Evolutionary conservation across 2,888 invertebrate species (phyloP).

Genomic region (Pachydiplax longipennis): DNA sequence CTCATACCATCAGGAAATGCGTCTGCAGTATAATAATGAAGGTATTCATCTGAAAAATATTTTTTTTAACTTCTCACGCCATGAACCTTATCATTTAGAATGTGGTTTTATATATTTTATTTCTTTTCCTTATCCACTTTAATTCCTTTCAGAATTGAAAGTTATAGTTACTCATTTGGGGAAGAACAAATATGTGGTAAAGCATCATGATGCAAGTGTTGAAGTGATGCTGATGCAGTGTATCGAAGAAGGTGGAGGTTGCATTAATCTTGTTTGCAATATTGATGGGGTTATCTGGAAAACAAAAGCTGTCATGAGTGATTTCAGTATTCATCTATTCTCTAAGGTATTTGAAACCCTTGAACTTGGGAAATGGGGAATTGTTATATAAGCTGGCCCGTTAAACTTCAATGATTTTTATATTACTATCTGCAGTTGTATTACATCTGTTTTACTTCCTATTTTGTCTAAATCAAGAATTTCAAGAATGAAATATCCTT

Average conservation of each 20-base stretch:
- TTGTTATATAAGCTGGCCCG: too few species aligned
- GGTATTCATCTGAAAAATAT: slow-evolving; percentile 58
- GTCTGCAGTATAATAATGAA: slow-evolving; percentile 68
- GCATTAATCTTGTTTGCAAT: slow-evolving; percentile 53
- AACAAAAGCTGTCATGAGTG: slow-evolving; percentile 66
- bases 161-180: not conserved
- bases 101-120: not conserved
- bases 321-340: slow-evolving; percentile 70
- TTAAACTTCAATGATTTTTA: too few species aligned
- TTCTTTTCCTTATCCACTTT: not conserved
- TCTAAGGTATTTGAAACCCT: slow-evolving; percentile 62
- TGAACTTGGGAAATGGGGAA: too few species aligned
- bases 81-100: not conserved
- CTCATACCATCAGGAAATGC: slow-evolving; percentile 64
- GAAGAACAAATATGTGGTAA: not conserved
- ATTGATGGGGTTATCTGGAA: slow-evolving; percentile 64
- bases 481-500: too few species aligned
- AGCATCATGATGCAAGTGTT: not conserved
- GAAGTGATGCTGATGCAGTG: slow-evolving; percentile 14
- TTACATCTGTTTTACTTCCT: too few species aligned
- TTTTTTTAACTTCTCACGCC: not conserved
- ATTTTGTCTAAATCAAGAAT: too few species aligned
- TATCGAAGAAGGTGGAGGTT: slow-evolving; percentile 46
- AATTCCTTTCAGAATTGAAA: not conserved
- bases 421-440: too few species aligned